A percentile compares a stretch with the other conserved stretches of the same genome.
phyloP scores from a whole-genome alignment of 2,113 vertebrate genomes.

The Mungos mungo region DNA sequence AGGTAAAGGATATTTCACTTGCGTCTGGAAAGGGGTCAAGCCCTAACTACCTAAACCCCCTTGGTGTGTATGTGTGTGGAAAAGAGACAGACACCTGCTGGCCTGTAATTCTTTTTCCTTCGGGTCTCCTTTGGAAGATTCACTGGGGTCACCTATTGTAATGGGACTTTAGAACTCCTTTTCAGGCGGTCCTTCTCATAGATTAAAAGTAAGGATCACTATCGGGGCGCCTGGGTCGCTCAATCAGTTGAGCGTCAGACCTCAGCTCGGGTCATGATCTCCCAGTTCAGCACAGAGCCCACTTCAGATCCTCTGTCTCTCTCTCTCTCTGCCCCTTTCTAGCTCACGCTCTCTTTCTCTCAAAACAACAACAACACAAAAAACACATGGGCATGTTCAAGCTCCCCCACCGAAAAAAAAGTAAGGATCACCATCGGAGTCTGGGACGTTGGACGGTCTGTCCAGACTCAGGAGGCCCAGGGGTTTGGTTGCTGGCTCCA shows the following conservation, averaged over 20 bases:
- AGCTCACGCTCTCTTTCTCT: too few relatives aligned
- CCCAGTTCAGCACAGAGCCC: too few relatives aligned
- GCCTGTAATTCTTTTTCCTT: neutral
- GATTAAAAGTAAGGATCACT: neutral
- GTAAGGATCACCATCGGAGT: neutral
- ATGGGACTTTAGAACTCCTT: neutral
- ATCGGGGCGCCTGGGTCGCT: too few relatives aligned
- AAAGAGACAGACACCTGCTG: neutral
- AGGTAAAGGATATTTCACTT: slow-evolving; percentile 85
- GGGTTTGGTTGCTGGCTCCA: neutral
- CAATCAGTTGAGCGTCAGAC: fast-evolving
- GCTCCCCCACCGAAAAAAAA: too few relatives aligned
- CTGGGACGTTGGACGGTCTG: neutral
- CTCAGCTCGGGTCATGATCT: too few relatives aligned
- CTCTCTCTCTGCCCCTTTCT: too few relatives aligned
- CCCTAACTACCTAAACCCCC: neutral
- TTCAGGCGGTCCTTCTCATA: neutral
- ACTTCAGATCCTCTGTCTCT: too few relatives aligned
- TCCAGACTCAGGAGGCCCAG: neutral
- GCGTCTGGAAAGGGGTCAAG: neutral
- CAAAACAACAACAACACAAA: too few relatives aligned
- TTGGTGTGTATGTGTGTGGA: neutral
- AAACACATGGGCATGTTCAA: too few relatives aligned
- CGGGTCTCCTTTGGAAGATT: neutral
- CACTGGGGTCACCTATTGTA: neutral